Base-by-base conservation (phyloP, 2,888 invertebrate genomes). In the Lepas anatifera region DNA sequence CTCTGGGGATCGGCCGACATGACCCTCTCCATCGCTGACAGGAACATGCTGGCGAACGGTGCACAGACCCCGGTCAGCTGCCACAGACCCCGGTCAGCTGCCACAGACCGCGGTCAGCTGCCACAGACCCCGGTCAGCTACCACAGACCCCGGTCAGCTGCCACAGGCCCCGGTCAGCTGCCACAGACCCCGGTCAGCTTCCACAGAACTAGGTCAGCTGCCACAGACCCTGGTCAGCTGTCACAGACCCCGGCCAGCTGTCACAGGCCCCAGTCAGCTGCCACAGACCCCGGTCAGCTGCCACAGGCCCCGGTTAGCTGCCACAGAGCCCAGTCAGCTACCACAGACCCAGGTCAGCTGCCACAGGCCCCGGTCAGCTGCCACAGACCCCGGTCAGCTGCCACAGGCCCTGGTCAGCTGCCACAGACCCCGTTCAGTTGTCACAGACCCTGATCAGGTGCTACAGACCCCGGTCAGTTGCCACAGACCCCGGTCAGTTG, bases 11-110 rank as follows among this genome's bases (percentile, higher is more conserved):
- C 77, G 1, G 73, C 73, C 67, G 76, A 74, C 72, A 76, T 75
- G 35, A 79, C 77, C 69, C 75, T 76, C 67, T 78, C 78, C 75
- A 81, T 77, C 7, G 79, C 78, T 50, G 77, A 76, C 69, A 80
- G 74, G 75, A 80, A 80, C 70, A 78, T 78, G 71, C 80, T 80
- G 74, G 11, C 73, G 72, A 58, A 67, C 64, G 22, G 1, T 32
- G 32, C 58, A 37, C 18, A 6, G 8, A 52, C 16, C 16, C 7
- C 64, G 22, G 64, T 35, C 37, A 22, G 22, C 64, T 2, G n/a
- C n/a, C 50, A 37, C 18, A 6, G 8, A 52, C 16, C 16, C 7
- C 64, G 22, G 64, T 39, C 41, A 25, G 11, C 32, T 11, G 58
- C 13, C 41, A 41, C 11, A 3, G 41, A 4, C 41, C 10, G 41